Conservation (phyloP, 2,113 vertebrate genomes). For the Nothoprocta pentlandii region DNA sequence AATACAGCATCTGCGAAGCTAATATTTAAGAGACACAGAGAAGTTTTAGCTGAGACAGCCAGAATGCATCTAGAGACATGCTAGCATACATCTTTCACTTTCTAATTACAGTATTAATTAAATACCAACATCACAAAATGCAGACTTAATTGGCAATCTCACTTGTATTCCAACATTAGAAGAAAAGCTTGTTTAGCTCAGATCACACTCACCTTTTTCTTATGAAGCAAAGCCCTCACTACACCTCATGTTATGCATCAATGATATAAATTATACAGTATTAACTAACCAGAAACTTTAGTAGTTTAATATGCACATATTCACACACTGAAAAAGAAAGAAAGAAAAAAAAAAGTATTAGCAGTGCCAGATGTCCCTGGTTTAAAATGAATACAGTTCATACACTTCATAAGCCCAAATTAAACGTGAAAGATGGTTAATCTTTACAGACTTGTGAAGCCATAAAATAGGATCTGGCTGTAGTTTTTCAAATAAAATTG, state of each 20-base stretch:
- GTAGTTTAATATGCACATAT: background rate
- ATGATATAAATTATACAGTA: background rate
- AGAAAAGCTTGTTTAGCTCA: background rate
- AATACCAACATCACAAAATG: background rate
- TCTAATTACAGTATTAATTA: slow-evolving; percentile 11
- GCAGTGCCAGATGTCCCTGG: background rate
- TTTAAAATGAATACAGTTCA: background rate
- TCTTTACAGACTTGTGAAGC: background rate
- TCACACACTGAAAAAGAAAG: slow-evolving; percentile 21
- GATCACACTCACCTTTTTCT: background rate
- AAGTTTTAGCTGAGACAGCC: background rate
- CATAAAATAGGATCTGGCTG: background rate
- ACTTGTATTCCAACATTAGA: background rate
- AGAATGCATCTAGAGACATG: background rate
- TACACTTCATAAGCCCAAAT: background rate
- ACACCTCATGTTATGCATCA: background rate
- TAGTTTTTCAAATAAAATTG: slow-evolving; percentile 10
- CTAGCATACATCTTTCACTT: background rate
- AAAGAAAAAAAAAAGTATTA: slow-evolving; percentile 15
- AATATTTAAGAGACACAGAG: background rate
- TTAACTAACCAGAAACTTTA: background rate
- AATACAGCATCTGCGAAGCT: background rate
- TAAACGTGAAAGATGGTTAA: slow-evolving; percentile 5
- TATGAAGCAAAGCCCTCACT: background rate
- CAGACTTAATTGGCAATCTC: background rate